Evolutionary conservation across 2,888 invertebrate genomes (phyloP), one percentile per base, ranked within the genome.

Genomic region (Tethea ocularis): DNA sequence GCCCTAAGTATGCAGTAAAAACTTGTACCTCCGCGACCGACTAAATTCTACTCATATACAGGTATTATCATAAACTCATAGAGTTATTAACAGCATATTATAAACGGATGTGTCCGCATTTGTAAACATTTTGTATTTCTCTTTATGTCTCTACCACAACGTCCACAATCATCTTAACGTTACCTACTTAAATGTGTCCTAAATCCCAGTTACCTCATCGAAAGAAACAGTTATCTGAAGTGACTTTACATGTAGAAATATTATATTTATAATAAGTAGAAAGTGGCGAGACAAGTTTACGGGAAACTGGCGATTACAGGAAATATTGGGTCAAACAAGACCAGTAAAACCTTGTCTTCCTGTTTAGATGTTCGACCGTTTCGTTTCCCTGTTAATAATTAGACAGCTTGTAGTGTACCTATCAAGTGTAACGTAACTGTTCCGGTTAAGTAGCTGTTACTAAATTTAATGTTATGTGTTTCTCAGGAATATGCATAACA

Each of bases 231-330:
- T 56, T 55, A 55, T 55, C n/a, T 23, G 26, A 51, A 54, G 58
- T 51, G n/a, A 54, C 54, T 38, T 53, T 26, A 24, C n/a, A 33
- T 53, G 38, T n/a, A 38, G n/a, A 38, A 53, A 20, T n/a, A 20
- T 55, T 26, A 52, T 33, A 33, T 33, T 46, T 46, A 46, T 20
- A 54, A 54, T 54, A 17, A 65, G 71, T 82, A 80, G 83, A 85
- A 86, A 84, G 84, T 82, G 73, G 80, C 68, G 66, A 68, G 70
- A 71, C 78, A 72, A 73, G 75, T 77, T 72, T 67, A 72, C 72
- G 74, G 81, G 77, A 78, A 83, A 75, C 73, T 52, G 64, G 65
- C 77, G 75, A 80, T 83, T 78, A 72, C 85, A 82, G 84, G 84
- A 81, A 79, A 78, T 66, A 72, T 71, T 69, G 64, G 66, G 61